Base-by-base conservation (phyloP, 2,888 invertebrate species). In the Onchidella celtica region DNA sequence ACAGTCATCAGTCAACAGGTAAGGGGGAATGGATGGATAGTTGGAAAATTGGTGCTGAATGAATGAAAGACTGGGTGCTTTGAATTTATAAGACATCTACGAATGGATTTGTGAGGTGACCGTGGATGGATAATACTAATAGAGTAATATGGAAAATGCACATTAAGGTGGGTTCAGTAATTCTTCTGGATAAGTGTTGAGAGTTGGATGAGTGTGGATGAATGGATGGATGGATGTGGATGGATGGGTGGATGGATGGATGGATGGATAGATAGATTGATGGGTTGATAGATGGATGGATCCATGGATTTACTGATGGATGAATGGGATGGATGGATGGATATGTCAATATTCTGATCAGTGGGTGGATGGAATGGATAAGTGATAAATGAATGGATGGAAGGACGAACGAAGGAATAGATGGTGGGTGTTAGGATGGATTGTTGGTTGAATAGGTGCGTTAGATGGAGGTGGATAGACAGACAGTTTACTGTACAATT, bases 1-100 rank as follows among this genome's bases (percentile, higher is more conserved):
- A 78, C 83, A 0, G 38, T 40, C 27, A 32, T 81, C 14, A 75
- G 75, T 57, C 69, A 74, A 40, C 81, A 74, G 72, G 76, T 76
- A 63, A 0, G 57, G 47, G 17, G 6, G 47, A 17, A 47, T 47
- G 47, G 47, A 47, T 47, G 47, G 47, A 47, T 47, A 17, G 47
- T 11, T 47, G 47, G 47, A 47, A 11, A 17, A 17, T 11, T 47
- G 47, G 47, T n/a, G n/a, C n/a, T n/a, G n/a, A n/a, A n/a, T n/a
- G n/a, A n/a, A n/a, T n/a, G n/a, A n/a, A n/a, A n/a, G n/a, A n/a
- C n/a, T n/a, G n/a, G n/a, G n/a, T n/a, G n/a, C n/a, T n/a, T n/a
- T n/a, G n/a, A n/a, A n/a, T n/a, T n/a, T n/a, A n/a, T n/a, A n/a
- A n/a, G n/a, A n/a, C n/a, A n/a, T n/a, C n/a, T n/a, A n/a, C n/a